Conservation (phyloP, 2,888 invertebrate genomes). For the Eudemis profundana region DNA sequence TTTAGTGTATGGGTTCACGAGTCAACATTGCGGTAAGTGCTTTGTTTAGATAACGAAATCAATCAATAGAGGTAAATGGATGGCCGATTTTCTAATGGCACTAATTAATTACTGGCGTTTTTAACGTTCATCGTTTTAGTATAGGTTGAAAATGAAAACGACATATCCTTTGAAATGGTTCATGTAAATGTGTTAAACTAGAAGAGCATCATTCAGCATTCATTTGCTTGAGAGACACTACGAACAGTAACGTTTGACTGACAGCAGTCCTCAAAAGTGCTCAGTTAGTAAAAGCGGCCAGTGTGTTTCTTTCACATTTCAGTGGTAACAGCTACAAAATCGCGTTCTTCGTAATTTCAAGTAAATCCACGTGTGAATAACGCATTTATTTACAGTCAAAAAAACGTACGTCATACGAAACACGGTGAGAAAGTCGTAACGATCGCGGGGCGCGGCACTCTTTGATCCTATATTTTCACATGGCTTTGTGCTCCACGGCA, state of each 20-base stretch:
- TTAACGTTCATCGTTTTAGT: background rate
- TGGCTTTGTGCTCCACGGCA: constrained; percentile 81
- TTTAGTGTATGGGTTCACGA: background rate
- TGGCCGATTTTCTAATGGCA: constrained; percentile 17
- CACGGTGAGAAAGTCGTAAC: constrained; percentile 55
- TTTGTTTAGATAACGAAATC: constrained; percentile 37
- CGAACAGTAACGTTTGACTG: no score
- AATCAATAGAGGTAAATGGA: constrained; percentile 27
- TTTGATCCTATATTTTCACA: constrained; percentile 84
- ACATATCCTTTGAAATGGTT: background rate
- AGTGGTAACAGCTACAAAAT: no score
- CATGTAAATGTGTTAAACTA: background rate
- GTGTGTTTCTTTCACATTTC: no score
- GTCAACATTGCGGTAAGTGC: constrained; percentile 24
- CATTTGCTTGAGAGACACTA: no score
- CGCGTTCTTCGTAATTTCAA: background rate
- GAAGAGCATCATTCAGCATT: no score
- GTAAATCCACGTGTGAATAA: constrained; percentile 29
- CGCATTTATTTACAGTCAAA: constrained; percentile 40
- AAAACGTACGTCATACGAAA: constrained; percentile 44
- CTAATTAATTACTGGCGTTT: constrained; percentile 15
- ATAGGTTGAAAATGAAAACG: background rate
- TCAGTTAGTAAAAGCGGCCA: no score
- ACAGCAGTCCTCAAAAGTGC: no score
- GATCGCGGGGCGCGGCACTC: constrained; percentile 71